Percentiles rank a stretch among this genome's conserved stretches.
phyloP scores from a whole-genome alignment of 2,113 vertebrate species.

The Paralichthys olivaceus region DNA sequence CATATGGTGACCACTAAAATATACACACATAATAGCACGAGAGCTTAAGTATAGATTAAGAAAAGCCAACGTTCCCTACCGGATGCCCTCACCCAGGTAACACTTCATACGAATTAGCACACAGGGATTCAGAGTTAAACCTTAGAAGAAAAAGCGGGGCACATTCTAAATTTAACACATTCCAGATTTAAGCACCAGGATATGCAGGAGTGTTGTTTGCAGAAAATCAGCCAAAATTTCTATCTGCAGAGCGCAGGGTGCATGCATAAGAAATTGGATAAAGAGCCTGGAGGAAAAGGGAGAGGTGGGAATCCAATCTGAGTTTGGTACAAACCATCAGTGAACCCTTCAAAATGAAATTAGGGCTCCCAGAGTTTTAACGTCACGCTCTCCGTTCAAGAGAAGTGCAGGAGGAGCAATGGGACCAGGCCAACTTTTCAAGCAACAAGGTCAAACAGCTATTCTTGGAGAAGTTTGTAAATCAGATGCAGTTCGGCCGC shows the following conservation, averaged over 20 bases:
- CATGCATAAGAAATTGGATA: conserved; percentile 42
- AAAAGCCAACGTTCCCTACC: not conserved
- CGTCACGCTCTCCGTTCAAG: not conserved
- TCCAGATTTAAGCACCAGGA: conserved; percentile 31
- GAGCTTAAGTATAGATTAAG: conserved; percentile 2
- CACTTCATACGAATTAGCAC: not conserved
- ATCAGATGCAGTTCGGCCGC: conserved; percentile 12
- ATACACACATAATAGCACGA: conserved; percentile 50
- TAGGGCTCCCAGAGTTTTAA: conserved; percentile 4
- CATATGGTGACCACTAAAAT: conserved; percentile 64
- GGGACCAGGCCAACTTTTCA: conserved; percentile 42
- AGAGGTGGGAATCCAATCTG: conserved; percentile 28
- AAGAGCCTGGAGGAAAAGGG: conserved; percentile 23
- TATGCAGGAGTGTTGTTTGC: conserved; percentile 38
- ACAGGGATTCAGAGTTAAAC: conserved; percentile 12
- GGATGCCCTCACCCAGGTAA: conserved; percentile 14
- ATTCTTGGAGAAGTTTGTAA: conserved; percentile 65
- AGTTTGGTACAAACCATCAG: conserved; percentile 28
- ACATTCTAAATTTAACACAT: conserved; percentile 47
- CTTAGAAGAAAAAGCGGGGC: conserved; percentile 9
- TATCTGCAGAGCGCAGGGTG: conserved; percentile 46
- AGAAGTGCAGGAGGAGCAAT: not conserved
- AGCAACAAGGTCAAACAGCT: conserved; percentile 68
- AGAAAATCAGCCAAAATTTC: conserved; percentile 33
- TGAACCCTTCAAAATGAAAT: conserved; percentile 32